These are phyloP conservation scores for Periophthalmus magnuspinnatus DNA, from an alignment of 2,797 vertebrate species.

Conservation along the genomic window DNA sequence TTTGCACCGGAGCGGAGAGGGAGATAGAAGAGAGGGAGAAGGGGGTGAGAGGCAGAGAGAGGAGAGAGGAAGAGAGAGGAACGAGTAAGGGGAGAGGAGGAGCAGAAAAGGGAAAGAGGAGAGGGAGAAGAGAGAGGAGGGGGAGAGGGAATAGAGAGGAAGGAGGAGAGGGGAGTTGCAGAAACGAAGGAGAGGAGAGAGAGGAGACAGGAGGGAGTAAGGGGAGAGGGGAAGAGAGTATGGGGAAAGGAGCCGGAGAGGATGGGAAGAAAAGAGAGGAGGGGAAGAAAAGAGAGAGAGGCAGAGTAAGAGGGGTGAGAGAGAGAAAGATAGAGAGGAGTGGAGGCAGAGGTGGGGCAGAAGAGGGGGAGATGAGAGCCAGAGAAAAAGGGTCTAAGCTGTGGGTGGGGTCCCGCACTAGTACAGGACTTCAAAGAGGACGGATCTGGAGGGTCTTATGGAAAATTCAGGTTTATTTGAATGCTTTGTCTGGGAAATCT, in stretches of 20 bases:
- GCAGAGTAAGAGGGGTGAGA: background rate
- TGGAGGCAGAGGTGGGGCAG: conserved; percentile 25
- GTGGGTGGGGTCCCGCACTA: conserved; percentile 56
- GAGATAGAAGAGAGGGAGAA: background rate
- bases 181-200: too few relatives aligned
- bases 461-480: conserved; percentile 63
- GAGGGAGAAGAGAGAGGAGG: too few relatives aligned
- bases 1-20: conserved; percentile 69
- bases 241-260: too few relatives aligned
- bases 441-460: conserved; percentile 61
- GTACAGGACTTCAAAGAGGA: conserved; percentile 39
- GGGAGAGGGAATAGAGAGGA: background rate
- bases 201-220: too few relatives aligned
- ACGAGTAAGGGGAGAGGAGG: conserved; percentile 7
- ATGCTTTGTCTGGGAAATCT: conserved; percentile 50
- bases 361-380: conserved; percentile 45
- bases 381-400: conserved; percentile 38
- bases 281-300: too few relatives aligned
- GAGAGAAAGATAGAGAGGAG: background rate
- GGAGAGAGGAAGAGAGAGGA: conserved; percentile 44
- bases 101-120: too few relatives aligned
- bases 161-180: too few relatives aligned
- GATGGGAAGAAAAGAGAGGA: too few relatives aligned
- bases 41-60: too few relatives aligned
- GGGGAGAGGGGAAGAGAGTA: too few relatives aligned